Percentiles rank a stretch among this genome's conserved stretches.
phyloP scores from a whole-genome alignment of 2,797 vertebrate species.

The Sparus aurata region DNA sequence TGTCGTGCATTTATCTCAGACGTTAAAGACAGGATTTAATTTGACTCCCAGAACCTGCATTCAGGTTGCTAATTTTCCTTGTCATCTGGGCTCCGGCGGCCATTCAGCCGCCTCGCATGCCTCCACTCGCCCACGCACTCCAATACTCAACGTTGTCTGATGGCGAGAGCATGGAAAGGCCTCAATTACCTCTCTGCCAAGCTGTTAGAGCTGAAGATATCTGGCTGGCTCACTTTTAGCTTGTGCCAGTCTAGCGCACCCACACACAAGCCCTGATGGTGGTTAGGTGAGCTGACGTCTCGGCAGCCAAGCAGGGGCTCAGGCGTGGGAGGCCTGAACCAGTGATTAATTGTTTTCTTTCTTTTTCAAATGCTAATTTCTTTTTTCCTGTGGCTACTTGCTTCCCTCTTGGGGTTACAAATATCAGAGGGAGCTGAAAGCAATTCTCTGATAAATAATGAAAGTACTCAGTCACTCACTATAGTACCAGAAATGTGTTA shows the following conservation, averaged over 20 bases:
- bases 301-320: constrained; percentile 37
- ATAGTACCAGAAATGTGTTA: neutral
- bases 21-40: constrained; percentile 19
- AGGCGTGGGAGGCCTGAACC: constrained; percentile 38
- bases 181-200: constrained; percentile 68
- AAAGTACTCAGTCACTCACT: neutral
- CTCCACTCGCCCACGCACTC: constrained; percentile 67
- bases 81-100: constrained; percentile 48
- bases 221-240: constrained; percentile 57
- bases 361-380: constrained; percentile 44
- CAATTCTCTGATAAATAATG: constrained; percentile 14
- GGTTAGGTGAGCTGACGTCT: constrained; percentile 37
- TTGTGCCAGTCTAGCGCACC: constrained; percentile 53
- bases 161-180: constrained; percentile 54
- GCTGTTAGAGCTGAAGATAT: constrained; percentile 54
- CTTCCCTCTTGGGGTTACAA: constrained; percentile 27
- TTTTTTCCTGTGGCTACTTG: constrained; percentile 22
- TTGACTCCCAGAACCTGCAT: constrained; percentile 24
- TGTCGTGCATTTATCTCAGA: constrained; percentile 2
- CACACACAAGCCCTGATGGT: constrained; percentile 46
- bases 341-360: constrained; percentile 54
- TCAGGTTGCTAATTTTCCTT: constrained; percentile 64
- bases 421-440: constrained; percentile 31
- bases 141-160: constrained; percentile 55
- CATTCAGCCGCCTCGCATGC: constrained; percentile 45